Evolutionary conservation across 2,888 invertebrate species (phyloP), one percentile per base, ranked within the genome.

Genomic region (Chromoteleia sp.): DNA sequence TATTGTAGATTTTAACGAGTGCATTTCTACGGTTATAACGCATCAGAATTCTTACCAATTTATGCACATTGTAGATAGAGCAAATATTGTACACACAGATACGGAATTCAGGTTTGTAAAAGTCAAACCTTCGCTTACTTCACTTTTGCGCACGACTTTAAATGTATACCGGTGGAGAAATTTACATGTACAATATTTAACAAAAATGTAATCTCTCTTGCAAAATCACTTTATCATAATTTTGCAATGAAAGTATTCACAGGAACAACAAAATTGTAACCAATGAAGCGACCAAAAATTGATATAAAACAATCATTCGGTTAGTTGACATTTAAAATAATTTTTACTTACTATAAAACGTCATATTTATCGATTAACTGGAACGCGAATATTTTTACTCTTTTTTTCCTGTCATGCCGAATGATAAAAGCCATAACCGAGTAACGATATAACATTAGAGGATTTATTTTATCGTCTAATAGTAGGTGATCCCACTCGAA

Each of bases 401-500:
- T 36, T 17, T 50, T 41, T 61, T 67, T n/a, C n/a, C n/a, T n/a
- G n/a, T 52, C 17, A 68, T 33, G 14, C 30, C 30, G 58, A 52
- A 71, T 59, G 76, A 81, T 70, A 67, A 76, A 81, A 56, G 56
- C 41, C 43, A 67, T 67, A 76, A 76, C 59, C 45, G 19, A 48
- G 71, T 63, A 81, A 70, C 73, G 80, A 75, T 75, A 65, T 70
- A 63, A 63, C 74, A 75, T 80, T 80, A 68, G 39, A 19, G 81
- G 71, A 76, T 81, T 81, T 76, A 76, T 71, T 81, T 81, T 81
- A 81, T 81, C 71, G 71, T 71, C 67, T 81, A 81, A 81, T 76
- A 68, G 85, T 84, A 86, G 86, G 85, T 89, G 89, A 90, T 89
- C 87, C 86, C 85, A 86, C 85, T 87, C 82, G 81, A 77, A 83